Base-by-base conservation (phyloP, 2,113 vertebrate genomes). In the Sapayoa aenigma region DNA sequence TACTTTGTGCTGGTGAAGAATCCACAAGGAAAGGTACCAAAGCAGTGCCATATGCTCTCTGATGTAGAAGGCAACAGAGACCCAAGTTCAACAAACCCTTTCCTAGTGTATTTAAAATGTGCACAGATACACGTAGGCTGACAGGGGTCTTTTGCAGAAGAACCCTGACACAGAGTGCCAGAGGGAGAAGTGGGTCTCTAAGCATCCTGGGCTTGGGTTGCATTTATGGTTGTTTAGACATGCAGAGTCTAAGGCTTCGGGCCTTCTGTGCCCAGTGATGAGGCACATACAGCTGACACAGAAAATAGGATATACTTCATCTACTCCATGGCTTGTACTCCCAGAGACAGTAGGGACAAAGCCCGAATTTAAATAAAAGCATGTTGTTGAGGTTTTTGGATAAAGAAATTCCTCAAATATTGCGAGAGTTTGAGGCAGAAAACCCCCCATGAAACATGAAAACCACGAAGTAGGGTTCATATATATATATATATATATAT, bases 211-310 rank as follows among this genome's bases (percentile, higher is more conserved):
- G 37, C 71, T 85, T 19, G 25, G 28, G 41, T 31, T 74, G 28
- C 2, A 1, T 46, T 82, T 49, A 13, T 3, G 3, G 24, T 1
- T 10, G 20, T 55, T 88, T 17, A 79, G 33, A 42, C 2, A 4
- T 15, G 25, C 77, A 65, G 37, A 0, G 8, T n/a, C 35, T 63
- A 5, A 88, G 83, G 83, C 66, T 69, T 42, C 72, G 39, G 73
- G 28, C 41, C 19, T 27, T 41, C 59, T 68, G 39, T 68, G 53
- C 23, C 56, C 39, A 22, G n/a, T 8, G 52, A 33, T 46, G 79
- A 17, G 15, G 22, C 39, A 11, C 37, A 35, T 3, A 16, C 14
- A 88, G 35, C 75, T 88, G 86, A 20, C 62, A 50, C 62, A 50
- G 79, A 90, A 90, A 88, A 92, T 6, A 58, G 33, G 42, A 75